Conservation (phyloP, 2,797 vertebrate species). For the Meriones psammophilus region DNA sequence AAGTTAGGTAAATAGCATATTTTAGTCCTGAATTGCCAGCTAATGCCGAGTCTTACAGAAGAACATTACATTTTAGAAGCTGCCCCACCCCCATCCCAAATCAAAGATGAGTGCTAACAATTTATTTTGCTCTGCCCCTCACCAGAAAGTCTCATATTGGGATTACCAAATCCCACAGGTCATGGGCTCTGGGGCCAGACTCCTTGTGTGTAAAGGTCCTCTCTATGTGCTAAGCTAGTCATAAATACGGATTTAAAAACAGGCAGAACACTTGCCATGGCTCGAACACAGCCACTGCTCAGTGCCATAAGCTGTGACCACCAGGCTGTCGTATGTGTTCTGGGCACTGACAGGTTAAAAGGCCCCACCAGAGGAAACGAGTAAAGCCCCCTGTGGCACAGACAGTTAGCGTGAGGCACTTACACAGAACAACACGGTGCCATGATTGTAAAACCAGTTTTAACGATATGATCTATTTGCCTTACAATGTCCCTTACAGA, state of each 20-base stretch:
- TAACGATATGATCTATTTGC: constrained; percentile 3
- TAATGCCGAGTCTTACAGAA: background rate
- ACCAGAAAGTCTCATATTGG: background rate
- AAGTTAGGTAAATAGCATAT: background rate
- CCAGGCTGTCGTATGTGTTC: background rate
- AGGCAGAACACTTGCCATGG: background rate
- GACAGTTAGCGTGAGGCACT: background rate
- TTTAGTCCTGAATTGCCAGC: constrained; percentile 3
- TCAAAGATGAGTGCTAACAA: background rate
- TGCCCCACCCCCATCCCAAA: background rate
- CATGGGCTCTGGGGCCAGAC: background rate
- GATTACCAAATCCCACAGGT: background rate
- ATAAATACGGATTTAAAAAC: constrained; percentile 15
- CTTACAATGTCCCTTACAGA: background rate
- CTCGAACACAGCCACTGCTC: background rate
- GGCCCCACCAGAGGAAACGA: background rate
- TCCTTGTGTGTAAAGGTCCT: background rate
- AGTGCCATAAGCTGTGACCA: background rate
- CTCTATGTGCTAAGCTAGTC: background rate
- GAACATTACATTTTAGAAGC: constrained; percentile 6
- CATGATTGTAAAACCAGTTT: background rate
- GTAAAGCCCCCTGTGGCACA: background rate
- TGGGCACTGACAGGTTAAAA: constrained; percentile 9
- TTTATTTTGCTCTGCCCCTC: background rate
- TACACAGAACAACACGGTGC: background rate